Evolutionary conservation across 2,797 vertebrate genomes (phyloP).

Genomic region (Graptemys geographica): DNA sequence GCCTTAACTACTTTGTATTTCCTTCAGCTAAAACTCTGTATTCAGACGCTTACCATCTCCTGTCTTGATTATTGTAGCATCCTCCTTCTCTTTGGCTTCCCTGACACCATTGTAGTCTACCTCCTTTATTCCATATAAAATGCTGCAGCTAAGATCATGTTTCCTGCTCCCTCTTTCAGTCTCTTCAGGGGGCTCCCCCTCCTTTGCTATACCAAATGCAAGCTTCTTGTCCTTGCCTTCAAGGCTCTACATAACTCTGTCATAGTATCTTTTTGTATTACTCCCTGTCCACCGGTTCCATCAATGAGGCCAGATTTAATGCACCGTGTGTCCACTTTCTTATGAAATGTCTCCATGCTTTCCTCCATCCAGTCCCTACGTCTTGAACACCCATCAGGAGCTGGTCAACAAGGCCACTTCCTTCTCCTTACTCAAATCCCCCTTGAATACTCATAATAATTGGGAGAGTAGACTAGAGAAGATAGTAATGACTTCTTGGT

Average conservation of each 20-base stretch:
- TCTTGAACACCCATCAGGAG: not conserved
- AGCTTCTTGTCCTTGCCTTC: conserved; percentile 25
- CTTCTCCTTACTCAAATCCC: not conserved
- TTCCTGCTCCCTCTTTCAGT: conserved; percentile 28
- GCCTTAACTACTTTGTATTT: not conserved
- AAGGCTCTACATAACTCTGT: not conserved
- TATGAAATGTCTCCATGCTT: not conserved
- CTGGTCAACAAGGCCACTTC: not conserved
- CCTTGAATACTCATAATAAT: not conserved
- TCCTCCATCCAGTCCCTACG: not conserved
- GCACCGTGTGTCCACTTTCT: not conserved
- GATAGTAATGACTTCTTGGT: not conserved
- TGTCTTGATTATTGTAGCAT: not conserved
- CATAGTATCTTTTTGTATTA: not conserved
- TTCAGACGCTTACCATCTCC: not conserved
- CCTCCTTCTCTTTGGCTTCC: not conserved
- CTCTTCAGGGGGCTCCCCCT: not conserved
- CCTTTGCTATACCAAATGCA: conserved; percentile 31
- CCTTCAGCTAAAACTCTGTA: not conserved
- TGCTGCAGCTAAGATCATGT: conserved; percentile 21
- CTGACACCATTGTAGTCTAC: not conserved
- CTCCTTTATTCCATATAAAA: conserved; percentile 40
- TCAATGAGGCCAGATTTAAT: not conserved
- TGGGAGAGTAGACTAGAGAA: not conserved
- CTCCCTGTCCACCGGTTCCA: not conserved